A percentile compares a stretch with the other conserved stretches of the same genome.
phyloP scores from a whole-genome alignment of 2,113 vertebrate species.

The Leptosomus discolor region DNA sequence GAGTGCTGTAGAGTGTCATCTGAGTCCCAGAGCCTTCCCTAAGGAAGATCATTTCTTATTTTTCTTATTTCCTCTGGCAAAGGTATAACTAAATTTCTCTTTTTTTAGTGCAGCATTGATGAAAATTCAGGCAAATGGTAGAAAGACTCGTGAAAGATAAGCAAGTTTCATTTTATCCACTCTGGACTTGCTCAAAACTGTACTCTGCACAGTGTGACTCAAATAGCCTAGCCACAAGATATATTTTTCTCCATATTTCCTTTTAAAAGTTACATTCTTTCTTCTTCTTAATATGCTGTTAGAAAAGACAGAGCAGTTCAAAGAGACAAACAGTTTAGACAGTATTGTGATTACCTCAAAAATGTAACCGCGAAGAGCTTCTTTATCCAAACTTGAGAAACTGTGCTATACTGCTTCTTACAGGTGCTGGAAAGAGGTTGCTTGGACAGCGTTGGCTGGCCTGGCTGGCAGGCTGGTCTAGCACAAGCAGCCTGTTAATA shows the following conservation, averaged over 20 bases:
- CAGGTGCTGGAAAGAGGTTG: background rate
- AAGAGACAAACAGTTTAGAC: background rate
- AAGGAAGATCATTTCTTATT: background rate
- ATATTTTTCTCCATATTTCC: background rate
- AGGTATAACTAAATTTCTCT: slow-evolving; percentile 17
- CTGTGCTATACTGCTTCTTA: background rate
- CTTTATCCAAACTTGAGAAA: background rate
- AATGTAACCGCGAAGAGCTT: background rate
- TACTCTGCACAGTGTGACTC: too few species aligned
- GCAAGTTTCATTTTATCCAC: background rate
- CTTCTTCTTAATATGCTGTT: background rate
- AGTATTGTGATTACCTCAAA: background rate
- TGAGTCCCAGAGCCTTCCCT: background rate
- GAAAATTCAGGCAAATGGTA: background rate
- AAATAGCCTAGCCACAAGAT: background rate
- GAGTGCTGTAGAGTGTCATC: background rate
- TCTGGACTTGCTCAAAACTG: background rate
- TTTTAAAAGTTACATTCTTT: background rate
- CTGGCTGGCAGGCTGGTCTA: background rate
- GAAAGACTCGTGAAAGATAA: slow-evolving; percentile 2
- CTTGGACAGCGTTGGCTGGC: fast-evolving
- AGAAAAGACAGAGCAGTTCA: background rate
- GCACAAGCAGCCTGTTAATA: background rate
- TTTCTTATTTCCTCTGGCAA: slow-evolving; percentile 16
- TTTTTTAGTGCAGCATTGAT: background rate